Evolutionary conservation across 2,797 vertebrate species (phyloP), one percentile per base, ranked within the genome.

Genomic region (Diglossa cyanea): DNA sequence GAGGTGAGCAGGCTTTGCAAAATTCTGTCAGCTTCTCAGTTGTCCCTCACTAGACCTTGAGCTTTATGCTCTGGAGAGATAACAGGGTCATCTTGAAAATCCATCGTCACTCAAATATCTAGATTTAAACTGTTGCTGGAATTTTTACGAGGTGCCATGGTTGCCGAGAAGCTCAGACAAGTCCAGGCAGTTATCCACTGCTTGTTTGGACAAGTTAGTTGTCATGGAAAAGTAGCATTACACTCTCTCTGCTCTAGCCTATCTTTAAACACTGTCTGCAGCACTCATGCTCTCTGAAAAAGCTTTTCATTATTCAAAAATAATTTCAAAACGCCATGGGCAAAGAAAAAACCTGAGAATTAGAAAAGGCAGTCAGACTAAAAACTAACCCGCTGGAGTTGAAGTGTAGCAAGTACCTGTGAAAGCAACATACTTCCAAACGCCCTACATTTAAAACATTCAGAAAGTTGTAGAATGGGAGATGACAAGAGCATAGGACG

Each of bases 201-300:
- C 81, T 92, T 95, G 93, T 95, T 65, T 87, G 92, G 86, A 93
- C 93, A 96, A 94, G 94, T 92, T 44, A 88, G 93, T 93, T 96
- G 96, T 96, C 91, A 95, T 78, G 87, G 89, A 87, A 94, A 95
- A 95, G 45, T 6, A 96, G 65, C 42, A 31, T 74, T 75, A 39
- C 5, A 2, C 35, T 92, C 21, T 24, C 62, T 58, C 47, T 65
- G 65, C 50, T 51, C 47, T 44, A 51, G 53, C 3, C 0, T 82
- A 20, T 54, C 77, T 88, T 77, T 62, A 86, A 72, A 88, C 28
- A 17, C 50, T 57, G 42, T 74, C 68, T 75, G 72, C 47, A 80
- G 75, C 11, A 2, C 30, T 88, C 44, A 5, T 25, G 54, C 24
- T 65, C 26, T 61, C 70, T 63, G 71, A 53, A 44, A 65, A 55